Conservation (phyloP, 2,888 invertebrate species). For the Phyllotreta striolata region DNA sequence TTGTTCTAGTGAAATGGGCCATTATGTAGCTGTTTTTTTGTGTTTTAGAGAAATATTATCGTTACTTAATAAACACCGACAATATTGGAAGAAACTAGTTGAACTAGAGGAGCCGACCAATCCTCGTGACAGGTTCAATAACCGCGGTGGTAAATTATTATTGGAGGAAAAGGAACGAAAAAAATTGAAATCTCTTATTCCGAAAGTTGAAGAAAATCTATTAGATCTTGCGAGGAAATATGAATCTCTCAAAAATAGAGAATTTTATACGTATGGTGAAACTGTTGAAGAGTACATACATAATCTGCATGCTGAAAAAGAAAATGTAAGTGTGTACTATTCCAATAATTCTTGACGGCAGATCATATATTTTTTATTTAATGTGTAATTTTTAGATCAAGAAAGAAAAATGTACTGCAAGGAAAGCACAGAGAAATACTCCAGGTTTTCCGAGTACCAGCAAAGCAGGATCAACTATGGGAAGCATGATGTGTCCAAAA, state of each 20-base stretch:
- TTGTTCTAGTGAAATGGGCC: conserved; percentile 5
- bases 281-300: conserved; percentile 69
- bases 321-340: conserved; percentile 57
- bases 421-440: conserved; percentile 3
- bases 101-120: conserved; percentile 78
- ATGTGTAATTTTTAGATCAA: neutral
- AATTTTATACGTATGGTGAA: conserved; percentile 71
- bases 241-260: conserved; percentile 63
- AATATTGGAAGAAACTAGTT: conserved; percentile 78
- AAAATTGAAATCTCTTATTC: conserved; percentile 73
- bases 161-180: conserved; percentile 90
- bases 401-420: neutral
- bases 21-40: neutral
- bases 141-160: conserved; percentile 86
- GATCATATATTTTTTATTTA: neutral
- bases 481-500: too few species aligned
- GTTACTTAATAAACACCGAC: conserved; percentile 70
- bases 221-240: conserved; percentile 65
- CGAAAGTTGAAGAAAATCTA: conserved; percentile 76
- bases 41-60: conserved; percentile 69
- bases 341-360: neutral
- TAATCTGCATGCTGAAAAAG: conserved; percentile 69
- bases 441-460: neutral
- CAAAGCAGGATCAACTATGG: too few species aligned
- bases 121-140: conserved; percentile 85